Evolutionary conservation across 2,113 vertebrate genomes (phyloP).

Genomic region (Todiramphus saurophagus): DNA sequence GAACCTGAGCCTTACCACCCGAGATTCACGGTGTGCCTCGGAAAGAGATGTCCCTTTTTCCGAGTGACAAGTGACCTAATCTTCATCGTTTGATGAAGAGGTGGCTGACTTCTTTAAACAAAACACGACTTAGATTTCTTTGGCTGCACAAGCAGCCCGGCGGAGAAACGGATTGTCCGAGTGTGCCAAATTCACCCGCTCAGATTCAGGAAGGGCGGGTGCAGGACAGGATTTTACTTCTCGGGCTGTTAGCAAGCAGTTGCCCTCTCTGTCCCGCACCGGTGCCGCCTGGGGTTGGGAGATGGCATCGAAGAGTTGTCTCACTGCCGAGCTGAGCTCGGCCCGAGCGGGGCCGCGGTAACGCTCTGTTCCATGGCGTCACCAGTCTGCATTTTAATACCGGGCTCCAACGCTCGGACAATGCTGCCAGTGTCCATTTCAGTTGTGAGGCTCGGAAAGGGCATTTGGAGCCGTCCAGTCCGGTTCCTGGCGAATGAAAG

Average conservation of each 20-base stretch:
- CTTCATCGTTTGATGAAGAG: rapidly evolving
- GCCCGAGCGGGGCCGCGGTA: not conserved
- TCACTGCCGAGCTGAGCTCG: rapidly evolving
- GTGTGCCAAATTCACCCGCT: rapidly evolving
- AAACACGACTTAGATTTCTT: not conserved
- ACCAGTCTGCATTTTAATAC: not conserved
- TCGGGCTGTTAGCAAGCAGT: not conserved
- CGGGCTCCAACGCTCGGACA: rapidly evolving
- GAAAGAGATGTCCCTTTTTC: not conserved
- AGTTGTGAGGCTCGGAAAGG: not conserved
- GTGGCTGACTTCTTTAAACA: not conserved
- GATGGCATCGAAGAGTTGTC: rapidly evolving
- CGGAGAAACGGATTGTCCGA: rapidly evolving
- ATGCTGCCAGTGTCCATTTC: rapidly evolving
- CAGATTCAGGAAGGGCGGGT: not conserved
- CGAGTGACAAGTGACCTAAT: not conserved
- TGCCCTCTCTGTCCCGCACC: not conserved
- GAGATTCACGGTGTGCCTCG: rapidly evolving
- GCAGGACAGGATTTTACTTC: not conserved
- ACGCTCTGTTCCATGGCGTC: rapidly evolving
- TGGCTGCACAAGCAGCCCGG: not conserved
- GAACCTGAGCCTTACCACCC: not conserved
- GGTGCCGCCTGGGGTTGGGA: rapidly evolving
- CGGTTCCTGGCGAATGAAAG: not conserved
- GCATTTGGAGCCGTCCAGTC: not conserved